A percentile compares a stretch with the other conserved stretches of the same genome.
These are phyloP conservation scores for Oreotrochilus melanogaster DNA, from an alignment of 2,113 vertebrate species.

Conservation along the genomic window DNA sequence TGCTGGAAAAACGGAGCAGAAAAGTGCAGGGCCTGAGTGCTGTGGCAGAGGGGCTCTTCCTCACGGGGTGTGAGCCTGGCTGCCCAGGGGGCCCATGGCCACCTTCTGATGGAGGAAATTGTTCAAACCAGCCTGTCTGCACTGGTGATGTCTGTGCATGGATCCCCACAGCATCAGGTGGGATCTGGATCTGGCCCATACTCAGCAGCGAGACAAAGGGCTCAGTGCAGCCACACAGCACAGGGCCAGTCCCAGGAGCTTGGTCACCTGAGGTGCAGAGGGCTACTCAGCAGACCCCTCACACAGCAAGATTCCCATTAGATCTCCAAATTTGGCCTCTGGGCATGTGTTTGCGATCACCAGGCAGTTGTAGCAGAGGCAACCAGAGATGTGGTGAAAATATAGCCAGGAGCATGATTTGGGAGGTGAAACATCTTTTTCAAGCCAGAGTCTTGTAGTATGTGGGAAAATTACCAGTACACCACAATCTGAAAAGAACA, in stretches of 20 bases:
- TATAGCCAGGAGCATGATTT: fast-evolving
- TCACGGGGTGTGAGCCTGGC: fast-evolving
- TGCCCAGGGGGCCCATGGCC: fast-evolving
- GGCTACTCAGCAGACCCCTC: not conserved
- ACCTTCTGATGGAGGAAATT: not conserved
- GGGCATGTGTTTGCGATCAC: fast-evolving
- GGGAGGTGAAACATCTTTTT: not conserved
- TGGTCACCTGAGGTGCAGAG: not conserved
- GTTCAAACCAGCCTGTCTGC: not conserved
- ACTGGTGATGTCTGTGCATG: fast-evolving
- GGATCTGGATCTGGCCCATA: fast-evolving
- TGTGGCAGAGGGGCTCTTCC: fast-evolving
- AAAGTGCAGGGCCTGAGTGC: not conserved
- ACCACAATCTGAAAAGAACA: not conserved
- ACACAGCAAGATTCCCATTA: fast-evolving
- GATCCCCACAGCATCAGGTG: fast-evolving
- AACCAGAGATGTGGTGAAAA: not conserved
- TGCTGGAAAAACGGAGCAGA: fast-evolving
- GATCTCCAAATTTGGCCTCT: not conserved
- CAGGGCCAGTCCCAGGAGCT: not conserved
- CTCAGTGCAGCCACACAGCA: not conserved
- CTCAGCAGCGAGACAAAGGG: not conserved
- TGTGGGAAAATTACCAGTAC: not conserved
- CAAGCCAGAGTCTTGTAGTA: fast-evolving
- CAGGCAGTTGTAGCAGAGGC: fast-evolving